Evolutionary conservation across 2,113 vertebrate genomes (phyloP).

Genomic region (Loxodonta africana): DNA sequence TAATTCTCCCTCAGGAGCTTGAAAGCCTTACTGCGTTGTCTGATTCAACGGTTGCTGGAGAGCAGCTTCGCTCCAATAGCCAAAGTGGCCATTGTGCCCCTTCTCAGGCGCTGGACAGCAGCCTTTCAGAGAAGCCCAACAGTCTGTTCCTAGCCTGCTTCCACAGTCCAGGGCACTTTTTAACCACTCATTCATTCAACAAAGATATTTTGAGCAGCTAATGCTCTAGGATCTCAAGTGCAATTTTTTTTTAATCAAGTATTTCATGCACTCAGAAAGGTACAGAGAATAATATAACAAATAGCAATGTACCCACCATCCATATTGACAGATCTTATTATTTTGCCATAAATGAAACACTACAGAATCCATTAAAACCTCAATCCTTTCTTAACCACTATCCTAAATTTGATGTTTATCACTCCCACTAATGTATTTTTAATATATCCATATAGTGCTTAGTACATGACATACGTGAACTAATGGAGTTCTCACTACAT

Average conservation of each 20-base stretch:
- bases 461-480: neutral
- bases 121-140: neutral
- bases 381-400: neutral
- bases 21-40: slow-evolving; percentile 28
- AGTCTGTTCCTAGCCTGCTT: accelerated
- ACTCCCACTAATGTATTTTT: neutral
- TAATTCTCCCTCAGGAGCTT: slow-evolving; percentile 40
- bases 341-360: neutral
- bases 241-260: neutral
- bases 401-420: neutral
- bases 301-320: neutral
- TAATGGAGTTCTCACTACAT: neutral
- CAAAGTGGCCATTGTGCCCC: neutral
- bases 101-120: neutral
- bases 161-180: neutral
- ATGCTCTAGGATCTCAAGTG: neutral
- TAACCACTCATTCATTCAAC: neutral
- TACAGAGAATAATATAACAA: neutral
- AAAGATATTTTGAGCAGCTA: neutral
- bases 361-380: slow-evolving; percentile 27
- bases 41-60: neutral
- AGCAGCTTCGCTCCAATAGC: neutral
- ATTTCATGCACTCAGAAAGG: neutral
- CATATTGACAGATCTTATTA: neutral
- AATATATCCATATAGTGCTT: neutral